phyloP scores from a whole-genome alignment of 2,888 invertebrate species.

The Merodon equestris region DNA sequence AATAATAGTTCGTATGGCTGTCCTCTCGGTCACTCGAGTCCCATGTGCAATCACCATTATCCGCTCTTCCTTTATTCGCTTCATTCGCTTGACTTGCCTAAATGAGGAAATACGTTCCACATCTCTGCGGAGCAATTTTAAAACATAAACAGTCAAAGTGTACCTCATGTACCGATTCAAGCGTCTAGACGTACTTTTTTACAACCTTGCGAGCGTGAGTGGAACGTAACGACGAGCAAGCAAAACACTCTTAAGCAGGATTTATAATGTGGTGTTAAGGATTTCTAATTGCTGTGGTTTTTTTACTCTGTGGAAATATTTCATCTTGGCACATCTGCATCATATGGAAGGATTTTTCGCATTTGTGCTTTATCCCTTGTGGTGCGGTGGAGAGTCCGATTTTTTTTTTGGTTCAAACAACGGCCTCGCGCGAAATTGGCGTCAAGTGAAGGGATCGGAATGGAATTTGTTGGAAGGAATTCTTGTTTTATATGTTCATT shows the following conservation, averaged over 20 bases:
- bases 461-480: constrained; percentile 24
- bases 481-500: too few relatives aligned
- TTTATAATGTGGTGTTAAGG: constrained; percentile 69
- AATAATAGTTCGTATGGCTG: too few relatives aligned
- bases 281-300: constrained; percentile 68
- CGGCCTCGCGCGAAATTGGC: constrained; percentile 35
- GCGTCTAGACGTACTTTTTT: constrained; percentile 69
- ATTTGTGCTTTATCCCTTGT: constrained; percentile 15
- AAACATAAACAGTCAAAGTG: constrained; percentile 16
- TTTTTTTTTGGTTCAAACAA: constrained; percentile 11
- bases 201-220: constrained; percentile 45
- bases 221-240: constrained; percentile 59
- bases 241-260: constrained; percentile 67
- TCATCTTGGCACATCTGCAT: constrained; percentile 44
- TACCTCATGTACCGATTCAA: constrained; percentile 52
- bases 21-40: too few relatives aligned
- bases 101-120: too few relatives aligned
- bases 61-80: too few relatives aligned
- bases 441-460: too few relatives aligned
- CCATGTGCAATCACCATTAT: too few relatives aligned
- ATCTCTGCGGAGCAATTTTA: too few relatives aligned
- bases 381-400: constrained; percentile 3
- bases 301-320: constrained; percentile 11
- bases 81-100: too few relatives aligned
- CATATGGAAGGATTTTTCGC: background rate